These are phyloP conservation scores for Mus spretus DNA, from an alignment of 2,797 vertebrate genomes.

Conservation along the genomic window DNA sequence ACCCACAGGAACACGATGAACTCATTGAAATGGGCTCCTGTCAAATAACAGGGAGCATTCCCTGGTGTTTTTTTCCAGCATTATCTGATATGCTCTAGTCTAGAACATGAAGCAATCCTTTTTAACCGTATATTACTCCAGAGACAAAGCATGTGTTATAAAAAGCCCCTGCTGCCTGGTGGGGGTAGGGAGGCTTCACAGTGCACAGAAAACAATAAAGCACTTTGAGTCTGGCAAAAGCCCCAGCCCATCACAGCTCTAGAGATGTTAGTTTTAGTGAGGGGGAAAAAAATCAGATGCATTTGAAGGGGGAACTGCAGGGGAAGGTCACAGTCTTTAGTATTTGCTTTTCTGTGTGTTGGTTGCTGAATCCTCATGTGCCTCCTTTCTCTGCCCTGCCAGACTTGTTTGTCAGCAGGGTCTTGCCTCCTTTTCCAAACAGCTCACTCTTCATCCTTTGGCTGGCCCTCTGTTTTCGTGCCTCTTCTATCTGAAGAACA, in stretches of 20 bases:
- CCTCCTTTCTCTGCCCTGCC: neutral
- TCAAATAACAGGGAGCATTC: conserved; percentile 69
- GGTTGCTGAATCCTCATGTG: neutral
- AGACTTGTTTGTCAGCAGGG: neutral
- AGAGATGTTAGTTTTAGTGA: conserved; percentile 73
- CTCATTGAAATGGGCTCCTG: neutral
- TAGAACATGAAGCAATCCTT: conserved; percentile 78
- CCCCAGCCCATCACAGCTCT: conserved; percentile 8
- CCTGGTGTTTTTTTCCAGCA: conserved; percentile 57
- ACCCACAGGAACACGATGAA: conserved; percentile 19
- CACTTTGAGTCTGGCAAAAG: conserved; percentile 73
- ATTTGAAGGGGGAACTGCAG: conserved; percentile 62
- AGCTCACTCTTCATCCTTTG: neutral
- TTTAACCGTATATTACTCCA: conserved; percentile 58
- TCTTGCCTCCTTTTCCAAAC: neutral
- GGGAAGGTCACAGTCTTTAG: conserved; percentile 14
- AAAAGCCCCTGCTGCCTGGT: conserved; percentile 59
- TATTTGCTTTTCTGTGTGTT: conserved; percentile 62
- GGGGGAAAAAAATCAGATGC: conserved; percentile 33
- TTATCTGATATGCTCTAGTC: conserved; percentile 67
- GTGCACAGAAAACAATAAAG: conserved; percentile 70
- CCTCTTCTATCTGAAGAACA: conserved; percentile 32
- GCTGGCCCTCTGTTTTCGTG: neutral
- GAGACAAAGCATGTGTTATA: conserved; percentile 71
- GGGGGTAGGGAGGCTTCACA: conserved; percentile 52